These are phyloP conservation scores for Paralichthys olivaceus DNA, from an alignment of 2,113 vertebrate genomes.

Conservation along the genomic window DNA sequence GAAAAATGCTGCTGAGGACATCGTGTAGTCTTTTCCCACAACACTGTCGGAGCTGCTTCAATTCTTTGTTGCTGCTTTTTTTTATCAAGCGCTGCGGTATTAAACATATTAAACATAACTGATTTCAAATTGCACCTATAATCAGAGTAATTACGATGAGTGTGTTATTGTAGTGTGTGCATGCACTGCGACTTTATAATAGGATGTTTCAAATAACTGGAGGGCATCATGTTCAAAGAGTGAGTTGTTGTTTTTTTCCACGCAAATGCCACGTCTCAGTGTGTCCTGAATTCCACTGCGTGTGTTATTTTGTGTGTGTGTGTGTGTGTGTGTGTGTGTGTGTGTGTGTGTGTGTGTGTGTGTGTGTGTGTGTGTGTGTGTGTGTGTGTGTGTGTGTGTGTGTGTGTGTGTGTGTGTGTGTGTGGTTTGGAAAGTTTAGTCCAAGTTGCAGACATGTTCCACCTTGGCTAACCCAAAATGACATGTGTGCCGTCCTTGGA, in stretches of 20 bases:
- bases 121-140: constrained; percentile 25
- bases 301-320: constrained; percentile 1
- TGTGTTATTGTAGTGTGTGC: background rate
- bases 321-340: constrained; percentile 19
- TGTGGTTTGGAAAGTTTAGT: constrained; percentile 57
- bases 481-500: constrained; percentile 35
- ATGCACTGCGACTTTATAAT: background rate
- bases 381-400: constrained; percentile 6
- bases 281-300: constrained; percentile 27
- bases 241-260: constrained; percentile 29
- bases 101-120: too few relatives aligned
- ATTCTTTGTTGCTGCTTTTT: constrained; percentile 3
- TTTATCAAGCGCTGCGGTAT: constrained; percentile 23
- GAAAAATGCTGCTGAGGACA: constrained; percentile 26
- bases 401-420: background rate
- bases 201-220: constrained; percentile 23
- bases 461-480: constrained; percentile 65
- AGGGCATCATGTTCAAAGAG: constrained; percentile 31
- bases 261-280: constrained; percentile 67
- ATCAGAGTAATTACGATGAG: constrained; percentile 28
- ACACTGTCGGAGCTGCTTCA: background rate
- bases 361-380: constrained; percentile 10
- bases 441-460: constrained; percentile 55
- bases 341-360: constrained; percentile 19
- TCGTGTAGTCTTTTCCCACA: constrained; percentile 2